Evolutionary conservation across 2,888 invertebrate genomes (phyloP).

Genomic region (Trachelus troglodyta): DNA sequence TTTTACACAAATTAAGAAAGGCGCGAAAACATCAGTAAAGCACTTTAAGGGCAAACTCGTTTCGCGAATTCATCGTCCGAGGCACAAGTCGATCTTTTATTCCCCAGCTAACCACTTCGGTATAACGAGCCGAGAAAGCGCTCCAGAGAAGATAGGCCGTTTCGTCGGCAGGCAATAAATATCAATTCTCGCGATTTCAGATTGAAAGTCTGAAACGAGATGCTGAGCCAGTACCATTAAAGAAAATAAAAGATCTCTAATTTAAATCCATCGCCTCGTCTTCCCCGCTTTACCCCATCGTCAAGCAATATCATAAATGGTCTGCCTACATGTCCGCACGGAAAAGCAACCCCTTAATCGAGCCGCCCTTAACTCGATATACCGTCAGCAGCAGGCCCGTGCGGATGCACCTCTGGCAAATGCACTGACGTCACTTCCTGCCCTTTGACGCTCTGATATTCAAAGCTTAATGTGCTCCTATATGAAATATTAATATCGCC

Average conservation of each 20-base stretch:
- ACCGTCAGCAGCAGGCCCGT: not conserved
- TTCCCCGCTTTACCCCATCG: too few relatives aligned
- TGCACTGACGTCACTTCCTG: slow-evolving; percentile 6
- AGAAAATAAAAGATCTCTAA: not conserved
- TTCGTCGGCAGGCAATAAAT: not conserved
- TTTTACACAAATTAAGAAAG: too few relatives aligned
- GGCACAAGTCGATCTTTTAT: not conserved
- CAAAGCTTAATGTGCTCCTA: not conserved
- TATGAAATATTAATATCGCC: slow-evolving; percentile 1
- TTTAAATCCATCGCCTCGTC: not conserved
- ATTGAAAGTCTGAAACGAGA: not conserved
- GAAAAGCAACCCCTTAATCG: not conserved
- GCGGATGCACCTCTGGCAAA: not conserved
- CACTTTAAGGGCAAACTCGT: not conserved
- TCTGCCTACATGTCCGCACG: not conserved
- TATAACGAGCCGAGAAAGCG: not conserved
- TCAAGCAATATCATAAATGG: not conserved
- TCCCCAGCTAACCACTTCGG: not conserved
- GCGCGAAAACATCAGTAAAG: too few relatives aligned
- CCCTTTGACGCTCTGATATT: slow-evolving; percentile 8
- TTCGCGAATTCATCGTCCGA: not conserved
- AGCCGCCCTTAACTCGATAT: not conserved
- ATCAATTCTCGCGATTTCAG: not conserved
- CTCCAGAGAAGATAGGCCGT: not conserved
- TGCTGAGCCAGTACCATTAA: not conserved